Evolutionary conservation across 2,113 vertebrate genomes (phyloP).

Genomic region (Nesoenas mayeri): DNA sequence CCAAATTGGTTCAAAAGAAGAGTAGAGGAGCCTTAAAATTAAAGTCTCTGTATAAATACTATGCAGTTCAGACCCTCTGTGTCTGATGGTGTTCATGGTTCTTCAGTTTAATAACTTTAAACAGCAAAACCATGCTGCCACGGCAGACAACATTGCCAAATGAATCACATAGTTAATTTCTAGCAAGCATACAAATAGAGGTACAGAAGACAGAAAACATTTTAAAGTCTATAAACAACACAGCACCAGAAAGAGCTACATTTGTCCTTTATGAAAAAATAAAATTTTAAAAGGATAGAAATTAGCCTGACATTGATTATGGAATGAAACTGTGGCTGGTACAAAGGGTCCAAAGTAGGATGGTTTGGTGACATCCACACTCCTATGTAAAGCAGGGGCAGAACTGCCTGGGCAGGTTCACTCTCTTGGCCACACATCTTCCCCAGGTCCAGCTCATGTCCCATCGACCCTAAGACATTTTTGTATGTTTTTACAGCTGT

Average conservation of each 20-base stretch:
- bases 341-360: neutral
- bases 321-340: neutral
- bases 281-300: neutral
- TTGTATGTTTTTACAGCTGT: neutral
- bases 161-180: neutral
- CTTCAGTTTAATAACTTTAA: conserved; percentile 1
- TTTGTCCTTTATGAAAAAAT: neutral
- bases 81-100: neutral
- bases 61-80: neutral
- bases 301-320: neutral
- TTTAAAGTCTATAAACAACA: neutral
- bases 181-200: neutral
- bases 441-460: neutral
- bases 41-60: neutral
- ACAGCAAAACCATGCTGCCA: neutral
- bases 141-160: neutral
- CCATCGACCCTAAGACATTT: neutral
- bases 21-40: neutral
- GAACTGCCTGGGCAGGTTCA: neutral
- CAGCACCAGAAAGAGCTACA: neutral
- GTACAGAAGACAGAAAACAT: neutral
- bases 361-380: neutral
- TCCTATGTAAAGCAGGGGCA: neutral
- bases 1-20: neutral
- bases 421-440: neutral